These are phyloP conservation scores for Ormyrus nitidulus DNA, from an alignment of 2,888 invertebrate genomes.

Conservation along the genomic window DNA sequence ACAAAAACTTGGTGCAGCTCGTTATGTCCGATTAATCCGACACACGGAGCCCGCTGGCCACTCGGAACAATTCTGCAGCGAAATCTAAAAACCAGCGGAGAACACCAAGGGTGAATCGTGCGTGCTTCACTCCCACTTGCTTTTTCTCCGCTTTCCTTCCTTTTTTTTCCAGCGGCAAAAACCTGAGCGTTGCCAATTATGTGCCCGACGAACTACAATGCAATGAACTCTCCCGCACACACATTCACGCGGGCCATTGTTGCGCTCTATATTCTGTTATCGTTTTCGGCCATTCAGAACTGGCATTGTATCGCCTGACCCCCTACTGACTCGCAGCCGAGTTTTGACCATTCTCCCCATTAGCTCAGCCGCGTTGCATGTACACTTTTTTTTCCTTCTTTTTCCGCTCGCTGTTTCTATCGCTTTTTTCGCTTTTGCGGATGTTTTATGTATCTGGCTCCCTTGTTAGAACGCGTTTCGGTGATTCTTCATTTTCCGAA, in stretches of 20 bases:
- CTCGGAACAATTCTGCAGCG: constrained; percentile 45
- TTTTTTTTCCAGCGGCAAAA: constrained; percentile 30
- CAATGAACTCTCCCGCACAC: constrained; percentile 48
- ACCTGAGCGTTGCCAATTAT: constrained; percentile 55
- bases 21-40: constrained; percentile 57
- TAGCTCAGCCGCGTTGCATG: constrained; percentile 47
- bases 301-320: constrained; percentile 31
- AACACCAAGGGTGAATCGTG: constrained; percentile 29
- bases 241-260: constrained; percentile 36
- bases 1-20: constrained; percentile 52
- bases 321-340: constrained; percentile 5
- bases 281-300: constrained; percentile 42
- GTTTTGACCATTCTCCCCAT: constrained; percentile 57
- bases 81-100: constrained; percentile 32
- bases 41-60: constrained; percentile 15
- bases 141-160: constrained; percentile 51
- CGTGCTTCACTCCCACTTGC: constrained; percentile 36
- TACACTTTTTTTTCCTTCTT: constrained; percentile 40
- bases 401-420: constrained; percentile 14
- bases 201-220: constrained; percentile 48
- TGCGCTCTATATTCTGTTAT: constrained; percentile 50
- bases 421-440: constrained; percentile 42
- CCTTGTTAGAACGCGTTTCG: constrained; percentile 35
- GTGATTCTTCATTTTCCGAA: constrained; percentile 34
- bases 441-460: constrained; percentile 38